Evolutionary conservation across 92 coral and sea anemone genomes (phyloP).

Genomic region (Epizoanthus ramosus): DNA sequence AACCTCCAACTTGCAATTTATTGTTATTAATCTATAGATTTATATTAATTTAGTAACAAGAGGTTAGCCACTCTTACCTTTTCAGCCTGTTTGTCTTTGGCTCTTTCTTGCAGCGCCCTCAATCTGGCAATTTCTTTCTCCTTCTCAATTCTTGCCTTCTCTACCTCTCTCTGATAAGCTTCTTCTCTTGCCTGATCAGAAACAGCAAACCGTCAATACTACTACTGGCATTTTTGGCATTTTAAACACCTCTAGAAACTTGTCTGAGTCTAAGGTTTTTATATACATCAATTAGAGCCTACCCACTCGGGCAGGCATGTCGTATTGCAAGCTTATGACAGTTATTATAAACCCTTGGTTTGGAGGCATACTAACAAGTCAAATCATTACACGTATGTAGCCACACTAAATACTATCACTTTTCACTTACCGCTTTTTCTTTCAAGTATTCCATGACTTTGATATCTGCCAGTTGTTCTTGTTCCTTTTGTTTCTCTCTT

Average conservation of each 20-base stretch:
- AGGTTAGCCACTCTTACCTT: conserved; percentile 49
- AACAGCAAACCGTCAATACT: background rate
- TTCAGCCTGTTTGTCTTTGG: conserved; percentile 98
- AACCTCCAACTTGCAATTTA: too few relatives aligned
- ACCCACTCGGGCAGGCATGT: too few relatives aligned
- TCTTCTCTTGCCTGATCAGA: conserved; percentile 83
- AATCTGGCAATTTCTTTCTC: conserved; percentile 98
- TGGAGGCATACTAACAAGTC: too few relatives aligned
- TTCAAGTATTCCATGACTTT: conserved; percentile 97
- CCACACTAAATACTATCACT: too few relatives aligned
- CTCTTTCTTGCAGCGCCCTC: conserved; percentile 96
- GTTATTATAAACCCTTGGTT: too few relatives aligned
- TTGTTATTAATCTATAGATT: background rate
- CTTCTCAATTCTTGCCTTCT: conserved; percentile 81
- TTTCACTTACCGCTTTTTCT: conserved; percentile 77
- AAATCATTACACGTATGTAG: too few relatives aligned
- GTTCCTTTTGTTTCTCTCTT: conserved; percentile 73
- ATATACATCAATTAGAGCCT: too few relatives aligned
- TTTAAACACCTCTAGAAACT: too few relatives aligned
- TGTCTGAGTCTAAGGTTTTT: too few relatives aligned
- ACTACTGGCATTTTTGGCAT: too few relatives aligned
- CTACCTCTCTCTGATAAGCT: conserved; percentile 89
- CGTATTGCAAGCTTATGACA: too few relatives aligned
- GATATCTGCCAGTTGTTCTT: conserved; percentile 87
- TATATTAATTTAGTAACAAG: background rate